Percentiles rank a stretch among this genome's conserved stretches.
Conservation (phyloP, 2,888 invertebrate genomes). For the Agrochola circellaris region DNA sequence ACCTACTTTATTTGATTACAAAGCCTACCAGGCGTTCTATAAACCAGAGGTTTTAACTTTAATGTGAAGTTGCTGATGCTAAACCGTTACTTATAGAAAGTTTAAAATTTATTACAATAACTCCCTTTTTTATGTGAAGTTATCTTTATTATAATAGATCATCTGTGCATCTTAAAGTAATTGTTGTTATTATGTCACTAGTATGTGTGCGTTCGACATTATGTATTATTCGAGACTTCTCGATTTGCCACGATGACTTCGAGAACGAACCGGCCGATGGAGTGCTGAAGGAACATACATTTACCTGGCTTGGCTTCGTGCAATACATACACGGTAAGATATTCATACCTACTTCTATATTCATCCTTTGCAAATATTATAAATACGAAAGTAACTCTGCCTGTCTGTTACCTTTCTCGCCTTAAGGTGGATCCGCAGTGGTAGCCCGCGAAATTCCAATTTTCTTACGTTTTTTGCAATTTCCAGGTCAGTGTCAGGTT, state of each 20-base stretch:
- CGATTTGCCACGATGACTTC: slow-evolving; percentile 83
- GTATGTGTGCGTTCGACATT: slow-evolving; percentile 57
- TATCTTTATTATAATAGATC: background rate
- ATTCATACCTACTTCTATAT: background rate
- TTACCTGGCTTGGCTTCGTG: slow-evolving; percentile 83
- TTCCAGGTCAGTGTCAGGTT: too few species aligned
- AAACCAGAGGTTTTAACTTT: background rate
- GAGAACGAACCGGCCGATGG: slow-evolving; percentile 82
- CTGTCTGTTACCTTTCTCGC: too few species aligned
- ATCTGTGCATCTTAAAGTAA: background rate
- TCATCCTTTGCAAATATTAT: background rate
- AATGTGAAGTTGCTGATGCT: background rate
- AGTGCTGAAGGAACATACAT: slow-evolving; percentile 79
- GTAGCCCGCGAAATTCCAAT: too few species aligned
- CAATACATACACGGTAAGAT: slow-evolving; percentile 83
- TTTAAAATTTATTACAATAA: background rate
- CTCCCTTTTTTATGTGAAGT: background rate
- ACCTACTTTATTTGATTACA: background rate
- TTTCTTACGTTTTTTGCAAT: too few species aligned
- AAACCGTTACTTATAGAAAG: background rate
- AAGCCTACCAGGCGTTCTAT: background rate
- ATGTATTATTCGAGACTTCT: slow-evolving; percentile 76
- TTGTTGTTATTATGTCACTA: slow-evolving; percentile 49
- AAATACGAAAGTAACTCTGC: too few species aligned
- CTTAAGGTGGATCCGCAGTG: too few species aligned